These are phyloP conservation scores for Lasioglossum pauxillum DNA, from an alignment of 2,888 invertebrate genomes.

Conservation along the genomic window DNA sequence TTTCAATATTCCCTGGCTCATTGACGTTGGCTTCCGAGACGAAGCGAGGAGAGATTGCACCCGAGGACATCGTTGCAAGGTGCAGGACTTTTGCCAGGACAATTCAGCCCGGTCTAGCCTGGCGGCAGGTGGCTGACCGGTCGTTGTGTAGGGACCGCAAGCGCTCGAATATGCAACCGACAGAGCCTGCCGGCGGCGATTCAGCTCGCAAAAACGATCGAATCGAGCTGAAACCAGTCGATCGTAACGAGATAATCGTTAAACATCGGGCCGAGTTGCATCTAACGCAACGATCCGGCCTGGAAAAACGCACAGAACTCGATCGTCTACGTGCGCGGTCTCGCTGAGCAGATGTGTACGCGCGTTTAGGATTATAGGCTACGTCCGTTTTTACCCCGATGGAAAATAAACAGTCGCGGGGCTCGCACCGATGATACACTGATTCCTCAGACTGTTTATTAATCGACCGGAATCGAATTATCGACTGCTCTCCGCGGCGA, in stretches of 20 bases:
- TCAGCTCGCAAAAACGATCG: slow-evolving; percentile 34
- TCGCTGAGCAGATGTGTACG: slow-evolving; percentile 5
- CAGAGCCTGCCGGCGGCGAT: slow-evolving; percentile 27
- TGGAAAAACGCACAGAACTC: slow-evolving; percentile 1
- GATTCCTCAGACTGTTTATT: slow-evolving; percentile 1
- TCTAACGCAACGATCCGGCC: slow-evolving; percentile 11
- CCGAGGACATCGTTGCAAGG: background rate
- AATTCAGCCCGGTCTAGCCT: slow-evolving; percentile 34
- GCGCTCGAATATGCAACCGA: slow-evolving; percentile 27
- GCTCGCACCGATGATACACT: slow-evolving; percentile 9
- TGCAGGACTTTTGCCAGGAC: slow-evolving; percentile 19
- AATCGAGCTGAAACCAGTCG: slow-evolving; percentile 47
- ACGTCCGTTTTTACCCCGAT: background rate
- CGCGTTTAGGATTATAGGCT: slow-evolving; percentile 6
- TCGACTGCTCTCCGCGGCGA: background rate
- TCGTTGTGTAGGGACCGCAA: slow-evolving; percentile 4
- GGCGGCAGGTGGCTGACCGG: slow-evolving; percentile 26
- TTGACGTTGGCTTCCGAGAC: slow-evolving; percentile 1
- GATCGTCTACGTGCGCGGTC: slow-evolving; percentile 25
- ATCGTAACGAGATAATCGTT: slow-evolving; percentile 59
- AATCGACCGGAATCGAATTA: slow-evolving; percentile 9
- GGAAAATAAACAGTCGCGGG: slow-evolving; percentile 1
- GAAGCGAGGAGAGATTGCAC: background rate
- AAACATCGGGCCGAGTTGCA: slow-evolving; percentile 23
- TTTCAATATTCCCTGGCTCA: slow-evolving; percentile 14